Percentiles rank a stretch among this genome's conserved stretches.
Evolutionary conservation across 2,113 vertebrate species (phyloP).

Genomic region (Oxyruncus cristatus): DNA sequence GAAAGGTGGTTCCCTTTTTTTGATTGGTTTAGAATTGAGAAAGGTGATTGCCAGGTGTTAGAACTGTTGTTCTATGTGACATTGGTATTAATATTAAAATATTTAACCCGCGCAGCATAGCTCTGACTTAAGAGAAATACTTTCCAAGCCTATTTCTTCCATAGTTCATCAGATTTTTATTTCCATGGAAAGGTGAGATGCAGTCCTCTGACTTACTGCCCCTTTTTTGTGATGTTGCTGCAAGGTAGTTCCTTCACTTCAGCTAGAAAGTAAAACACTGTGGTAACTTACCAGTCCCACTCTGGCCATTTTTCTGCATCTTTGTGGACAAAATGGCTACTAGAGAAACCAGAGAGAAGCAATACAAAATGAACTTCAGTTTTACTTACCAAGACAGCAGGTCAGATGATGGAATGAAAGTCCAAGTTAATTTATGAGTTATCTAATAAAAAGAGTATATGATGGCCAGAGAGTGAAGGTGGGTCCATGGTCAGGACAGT

Average conservation of each 20-base stretch:
- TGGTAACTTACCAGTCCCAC: neutral
- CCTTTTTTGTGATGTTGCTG: neutral
- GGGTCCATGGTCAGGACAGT: fast-evolving
- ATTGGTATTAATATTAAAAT: neutral
- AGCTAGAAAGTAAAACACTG: neutral
- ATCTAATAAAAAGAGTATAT: neutral
- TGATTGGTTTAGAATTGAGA: neutral
- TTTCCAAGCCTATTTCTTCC: neutral
- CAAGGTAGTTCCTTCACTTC: neutral
- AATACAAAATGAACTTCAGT: neutral
- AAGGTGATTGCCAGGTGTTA: neutral
- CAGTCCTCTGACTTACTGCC: neutral
- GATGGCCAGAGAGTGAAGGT: neutral
- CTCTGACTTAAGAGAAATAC: neutral
- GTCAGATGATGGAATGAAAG: neutral
- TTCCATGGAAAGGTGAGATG: neutral
- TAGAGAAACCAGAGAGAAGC: neutral
- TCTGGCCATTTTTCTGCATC: neutral
- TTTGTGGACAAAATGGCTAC: neutral
- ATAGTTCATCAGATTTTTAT: neutral
- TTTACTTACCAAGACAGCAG: neutral
- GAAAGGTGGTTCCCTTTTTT: neutral
- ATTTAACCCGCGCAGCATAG: neutral
- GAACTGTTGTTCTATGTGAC: neutral
- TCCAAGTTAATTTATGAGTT: neutral